Base-by-base conservation (phyloP, 2,797 vertebrate species). In the Gephyroberyx darwinii region DNA sequence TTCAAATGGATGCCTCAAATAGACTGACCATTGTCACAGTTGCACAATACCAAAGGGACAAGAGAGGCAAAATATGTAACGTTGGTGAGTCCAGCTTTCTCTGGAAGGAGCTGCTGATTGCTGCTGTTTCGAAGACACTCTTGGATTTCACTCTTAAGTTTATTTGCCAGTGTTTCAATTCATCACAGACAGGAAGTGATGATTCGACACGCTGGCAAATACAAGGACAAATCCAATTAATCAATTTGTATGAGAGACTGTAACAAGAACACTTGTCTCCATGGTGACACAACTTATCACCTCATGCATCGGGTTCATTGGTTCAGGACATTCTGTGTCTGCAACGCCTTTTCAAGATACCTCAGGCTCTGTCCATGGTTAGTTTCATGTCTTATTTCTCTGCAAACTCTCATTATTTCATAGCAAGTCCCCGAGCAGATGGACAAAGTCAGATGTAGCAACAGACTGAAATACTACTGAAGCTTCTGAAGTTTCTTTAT, bases 201-300 rank as follows among this genome's bases (percentile, higher is more conserved):
- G 12, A 43, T 43, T 26, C 19, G 41, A 47, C 59, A 66, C 52
- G n/a, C 8, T 17, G 8, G 45, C 19, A 65, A 20, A n/a, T 48
- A 33, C 54, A 61, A 43, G 48, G 63, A 64, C 76, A 41, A 35
- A 50, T 54, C 19, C 33, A 47, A 20, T 64, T 50, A 60, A 65
- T 69, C 30, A 35, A 33, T 74, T 67, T 47, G 50, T 22, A 57
- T 48, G 17, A 64, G 9, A 43, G 31, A 26, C 47, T 30, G 14
- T 9, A n/a, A 43, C 58, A 58, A 22, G 26, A 55, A 54, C 22
- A 16, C 59, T 54, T 39, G 56, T 74, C 71, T 74, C 77, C 67
- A 74, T 66, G 71, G 77, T 52, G 62, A 79, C 54, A 41, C 12
- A 54, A 55, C 43, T 52, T 52, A 58, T 61, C 69, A 62, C 48